Percentiles rank a stretch among this genome's conserved stretches.
These are phyloP conservation scores for Drosophila neotestacea DNA, from an alignment of 2,888 invertebrate species.

Conservation along the genomic window DNA sequence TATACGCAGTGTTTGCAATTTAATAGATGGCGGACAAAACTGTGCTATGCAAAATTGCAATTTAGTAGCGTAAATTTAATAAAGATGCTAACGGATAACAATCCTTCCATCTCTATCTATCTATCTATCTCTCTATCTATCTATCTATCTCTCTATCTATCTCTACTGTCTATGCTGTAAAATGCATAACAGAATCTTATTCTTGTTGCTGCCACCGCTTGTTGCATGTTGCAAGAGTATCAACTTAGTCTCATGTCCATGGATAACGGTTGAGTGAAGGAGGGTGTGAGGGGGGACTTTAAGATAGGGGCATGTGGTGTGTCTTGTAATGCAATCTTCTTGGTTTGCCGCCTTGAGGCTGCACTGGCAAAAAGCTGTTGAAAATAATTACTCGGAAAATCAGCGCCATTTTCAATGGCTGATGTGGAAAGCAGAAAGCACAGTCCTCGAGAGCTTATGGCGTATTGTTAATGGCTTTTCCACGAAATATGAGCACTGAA, in stretches of 20 bases:
- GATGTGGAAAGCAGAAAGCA: slow-evolving; percentile 13
- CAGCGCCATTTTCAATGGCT: slow-evolving; percentile 41
- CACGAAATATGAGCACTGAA: slow-evolving; percentile 21
- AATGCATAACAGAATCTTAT: slow-evolving; percentile 26
- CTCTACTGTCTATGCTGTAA: not conserved
- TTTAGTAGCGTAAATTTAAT: slow-evolving; percentile 74
- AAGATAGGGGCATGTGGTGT: not conserved
- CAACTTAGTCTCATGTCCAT: not conserved
- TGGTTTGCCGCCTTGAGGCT: slow-evolving; percentile 55
- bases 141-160: not conserved
- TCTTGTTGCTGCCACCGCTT: slow-evolving; percentile 31
- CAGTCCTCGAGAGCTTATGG: slow-evolving; percentile 11
- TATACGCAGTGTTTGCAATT: slow-evolving; percentile 60
- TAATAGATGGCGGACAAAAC: slow-evolving; percentile 35
- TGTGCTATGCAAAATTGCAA: slow-evolving; percentile 69
- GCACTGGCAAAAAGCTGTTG: slow-evolving; percentile 64
- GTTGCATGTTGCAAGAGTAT: slow-evolving; percentile 41
- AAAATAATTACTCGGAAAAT: slow-evolving; percentile 73
- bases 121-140: not conserved
- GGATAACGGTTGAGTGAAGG: not conserved
- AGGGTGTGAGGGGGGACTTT: too few species aligned
- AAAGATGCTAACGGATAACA: slow-evolving; percentile 51
- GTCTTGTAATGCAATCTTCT: slow-evolving; percentile 64
- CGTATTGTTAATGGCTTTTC: slow-evolving; percentile 33
- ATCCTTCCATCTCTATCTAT: not conserved